A percentile compares a stretch with the other conserved stretches of the same genome.
These are phyloP conservation scores for Eriosoma lanigerum DNA, from an alignment of 1,140 invertebrate genomes.

Conservation along the genomic window DNA sequence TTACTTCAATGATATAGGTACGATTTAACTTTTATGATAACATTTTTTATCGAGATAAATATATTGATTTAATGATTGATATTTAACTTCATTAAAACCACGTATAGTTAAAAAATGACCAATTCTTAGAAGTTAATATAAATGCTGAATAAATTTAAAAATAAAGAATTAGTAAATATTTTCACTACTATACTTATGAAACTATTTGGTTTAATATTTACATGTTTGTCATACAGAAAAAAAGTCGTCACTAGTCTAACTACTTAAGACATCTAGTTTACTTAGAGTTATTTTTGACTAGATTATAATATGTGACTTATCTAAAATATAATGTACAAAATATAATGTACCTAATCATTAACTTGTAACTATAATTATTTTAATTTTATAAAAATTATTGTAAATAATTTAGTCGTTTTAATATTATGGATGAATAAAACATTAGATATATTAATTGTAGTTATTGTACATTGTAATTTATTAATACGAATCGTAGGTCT, in stretches of 20 bases:
- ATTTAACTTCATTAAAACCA: no score
- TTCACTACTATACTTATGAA: background rate
- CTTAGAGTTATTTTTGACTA: background rate
- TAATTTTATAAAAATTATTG: background rate
- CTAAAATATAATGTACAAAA: no score
- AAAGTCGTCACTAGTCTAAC: background rate
- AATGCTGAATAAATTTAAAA: no score
- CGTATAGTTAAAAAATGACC: no score
- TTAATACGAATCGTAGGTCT: background rate
- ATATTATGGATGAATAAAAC: background rate
- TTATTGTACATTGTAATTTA: background rate
- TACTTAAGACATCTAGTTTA: background rate
- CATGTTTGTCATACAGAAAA: background rate
- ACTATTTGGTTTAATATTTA: background rate
- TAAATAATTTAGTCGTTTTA: background rate
- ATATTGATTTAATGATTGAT: no score
- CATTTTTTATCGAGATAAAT: no score
- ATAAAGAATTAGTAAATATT: no score
- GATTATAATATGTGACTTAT: background rate
- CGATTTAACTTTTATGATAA: no score
- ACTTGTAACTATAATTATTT: background rate
- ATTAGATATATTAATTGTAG: background rate
- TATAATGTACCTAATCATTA: background rate
- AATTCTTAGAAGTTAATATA: no score
- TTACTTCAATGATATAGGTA: no score